Base-by-base conservation (phyloP, 2,888 invertebrate species). In the Andrena bicolor region DNA sequence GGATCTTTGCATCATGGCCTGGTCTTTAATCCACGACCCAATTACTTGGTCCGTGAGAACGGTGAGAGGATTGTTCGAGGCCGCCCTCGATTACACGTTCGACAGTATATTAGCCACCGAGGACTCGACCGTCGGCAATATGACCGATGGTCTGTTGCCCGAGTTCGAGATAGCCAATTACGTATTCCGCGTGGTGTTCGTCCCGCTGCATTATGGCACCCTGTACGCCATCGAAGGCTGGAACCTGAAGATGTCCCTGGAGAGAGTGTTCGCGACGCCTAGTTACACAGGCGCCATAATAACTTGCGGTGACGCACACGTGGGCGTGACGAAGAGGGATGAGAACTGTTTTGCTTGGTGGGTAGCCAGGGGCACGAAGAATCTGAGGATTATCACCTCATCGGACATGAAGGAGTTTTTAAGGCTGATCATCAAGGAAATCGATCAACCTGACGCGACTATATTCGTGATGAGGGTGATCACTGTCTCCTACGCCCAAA, bases 121-220 rank as follows among this genome's bases (percentile, higher is more conserved):
- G 41, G 93, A 93, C 48, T 89, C 91, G 0, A 89, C 92, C 0
- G 87, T 90, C 16, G n/a, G 30, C 2, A 76, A 88, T 0, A 89
- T 91, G 88, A 86, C 76, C 1, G 92, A 92, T 48, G 88, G 89
- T 7, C 26, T 91, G 1, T 63, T 92, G 2, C 83, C 85, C 0
- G 91, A 93, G 66, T 93, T 94, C 76, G 89, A 90, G 48, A 91
- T 94, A 13, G 92, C 90, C 0, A 93, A 94, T 82, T 93, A 93
- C 53, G 83, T 73, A 2, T 94, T 94, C 26, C 88, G 89, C 0
- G 90, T 87, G 0, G 92, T 90, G 0, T 92, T 92, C 48, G 91
- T 91, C 0, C 93, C 93, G 0, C 28, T 93, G 0, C 93, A 93
- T 48, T 78, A 84, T 5, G 93, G 92, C 0, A 86, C 16, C 1